These are phyloP conservation scores for Chrysomallon squamiferum DNA, from an alignment of 1,140 invertebrate species.

Conservation along the genomic window DNA sequence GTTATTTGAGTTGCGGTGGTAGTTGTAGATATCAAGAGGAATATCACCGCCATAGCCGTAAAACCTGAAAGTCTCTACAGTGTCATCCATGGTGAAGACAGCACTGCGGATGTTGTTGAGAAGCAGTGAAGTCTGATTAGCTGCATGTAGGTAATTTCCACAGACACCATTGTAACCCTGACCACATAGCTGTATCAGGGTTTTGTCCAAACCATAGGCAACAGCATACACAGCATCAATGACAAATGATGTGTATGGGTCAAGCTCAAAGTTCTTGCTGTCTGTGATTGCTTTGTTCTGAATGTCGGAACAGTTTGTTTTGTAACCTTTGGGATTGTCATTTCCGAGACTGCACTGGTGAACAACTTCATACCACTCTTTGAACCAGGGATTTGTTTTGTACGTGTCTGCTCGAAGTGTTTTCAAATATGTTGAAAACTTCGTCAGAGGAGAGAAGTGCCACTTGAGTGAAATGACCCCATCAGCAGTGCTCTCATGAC, in stretches of 20 bases:
- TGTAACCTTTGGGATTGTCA: constrained; percentile 4
- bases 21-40: constrained; percentile 39
- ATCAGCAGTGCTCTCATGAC: constrained; percentile 30
- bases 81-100: constrained; percentile 33
- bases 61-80: constrained; percentile 30
- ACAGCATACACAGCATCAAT: constrained; percentile 51
- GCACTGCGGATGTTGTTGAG: constrained; percentile 44
- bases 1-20: not conserved
- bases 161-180: constrained; percentile 41
- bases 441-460: constrained; percentile 19
- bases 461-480: constrained; percentile 39
- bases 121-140: constrained; percentile 33
- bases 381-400: constrained; percentile 55
- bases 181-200: constrained; percentile 49
- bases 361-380: constrained; percentile 50
- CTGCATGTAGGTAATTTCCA: constrained; percentile 34
- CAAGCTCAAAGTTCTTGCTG: constrained; percentile 19
- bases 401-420: constrained; percentile 32
- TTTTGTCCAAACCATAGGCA: constrained; percentile 42
- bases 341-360: constrained; percentile 42
- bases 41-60: constrained; percentile 26
- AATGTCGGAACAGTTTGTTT: constrained; percentile 4
- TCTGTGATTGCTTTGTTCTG: constrained; percentile 16
- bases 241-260: constrained; percentile 18
- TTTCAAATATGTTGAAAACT: constrained; percentile 36